Conservation (phyloP, 2,797 vertebrate species). For the Danionella dracula region DNA sequence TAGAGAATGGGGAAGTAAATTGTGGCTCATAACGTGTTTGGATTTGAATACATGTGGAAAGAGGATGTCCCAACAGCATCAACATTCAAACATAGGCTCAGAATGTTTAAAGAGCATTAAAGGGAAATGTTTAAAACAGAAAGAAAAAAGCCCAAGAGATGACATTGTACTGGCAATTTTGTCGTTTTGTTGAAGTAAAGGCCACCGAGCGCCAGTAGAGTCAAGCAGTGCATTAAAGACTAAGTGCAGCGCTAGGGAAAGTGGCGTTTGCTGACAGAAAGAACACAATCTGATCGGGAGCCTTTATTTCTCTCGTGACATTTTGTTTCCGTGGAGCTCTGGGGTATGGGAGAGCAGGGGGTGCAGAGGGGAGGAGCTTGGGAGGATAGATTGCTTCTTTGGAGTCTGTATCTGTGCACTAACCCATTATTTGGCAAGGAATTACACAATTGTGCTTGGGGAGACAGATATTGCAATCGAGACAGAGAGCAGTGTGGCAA, state of each 20-base stretch:
- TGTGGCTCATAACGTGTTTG: too few species aligned
- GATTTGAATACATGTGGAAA: too few species aligned
- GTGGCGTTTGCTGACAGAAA: conserved; percentile 28
- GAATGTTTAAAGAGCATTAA: too few species aligned
- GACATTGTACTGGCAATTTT: conserved; percentile 15
- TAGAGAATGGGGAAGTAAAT: too few species aligned
- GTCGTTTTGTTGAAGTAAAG: conserved; percentile 28
- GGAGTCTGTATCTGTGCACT: conserved; percentile 13
- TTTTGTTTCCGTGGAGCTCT: conserved; percentile 24
- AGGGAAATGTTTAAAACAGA: too few species aligned
- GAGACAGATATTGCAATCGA: conserved; percentile 11
- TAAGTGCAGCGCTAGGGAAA: conserved; percentile 21
- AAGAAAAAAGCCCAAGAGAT: conserved; percentile 7
- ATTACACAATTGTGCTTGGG: conserved; percentile 15
- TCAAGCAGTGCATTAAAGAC: conserved; percentile 23
- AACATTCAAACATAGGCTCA: too few species aligned
- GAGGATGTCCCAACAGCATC: too few species aligned
- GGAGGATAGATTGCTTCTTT: conserved; percentile 23
- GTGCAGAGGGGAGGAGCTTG: conserved; percentile 6
- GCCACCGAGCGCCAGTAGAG: not conserved
- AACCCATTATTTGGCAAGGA: conserved; percentile 15
- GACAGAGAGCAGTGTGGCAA: conserved; percentile 4
- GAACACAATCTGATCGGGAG: conserved; percentile 25
- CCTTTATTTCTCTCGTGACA: conserved; percentile 44
- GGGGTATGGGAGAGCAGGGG: not conserved